phyloP scores from a whole-genome alignment of 2,797 vertebrate species.

The Onychomys arenicola region DNA sequence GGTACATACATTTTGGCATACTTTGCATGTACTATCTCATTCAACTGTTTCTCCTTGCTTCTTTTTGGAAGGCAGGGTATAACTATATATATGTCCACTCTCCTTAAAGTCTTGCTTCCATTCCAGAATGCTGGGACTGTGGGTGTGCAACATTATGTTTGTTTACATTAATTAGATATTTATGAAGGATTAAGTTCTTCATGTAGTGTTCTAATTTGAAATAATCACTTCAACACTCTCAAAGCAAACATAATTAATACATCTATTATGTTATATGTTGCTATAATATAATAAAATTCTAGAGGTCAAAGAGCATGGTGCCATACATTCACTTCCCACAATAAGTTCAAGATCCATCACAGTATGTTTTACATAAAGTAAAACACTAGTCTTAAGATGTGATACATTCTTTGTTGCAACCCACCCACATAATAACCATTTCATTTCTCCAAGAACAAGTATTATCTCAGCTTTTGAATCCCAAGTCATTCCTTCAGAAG shows the following conservation, averaged over 20 bases:
- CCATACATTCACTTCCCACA: background rate
- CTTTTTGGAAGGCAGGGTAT: background rate
- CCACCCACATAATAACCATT: background rate
- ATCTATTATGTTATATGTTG: background rate
- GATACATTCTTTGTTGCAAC: background rate
- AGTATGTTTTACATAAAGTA: background rate
- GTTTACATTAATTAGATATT: background rate
- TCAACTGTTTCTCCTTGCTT: background rate
- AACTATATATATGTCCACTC: background rate
- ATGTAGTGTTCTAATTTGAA: background rate
- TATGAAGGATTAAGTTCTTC: background rate
- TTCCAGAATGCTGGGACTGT: background rate
- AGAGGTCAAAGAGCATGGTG: background rate
- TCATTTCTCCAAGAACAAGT: background rate
- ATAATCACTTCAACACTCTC: background rate
- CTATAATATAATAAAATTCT: background rate
- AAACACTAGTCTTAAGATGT: background rate
- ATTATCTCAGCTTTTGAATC: background rate
- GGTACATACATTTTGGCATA: background rate
- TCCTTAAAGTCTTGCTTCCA: background rate
- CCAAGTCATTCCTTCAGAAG: background rate
- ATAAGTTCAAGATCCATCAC: background rate
- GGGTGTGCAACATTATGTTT: background rate
- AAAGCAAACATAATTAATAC: background rate
- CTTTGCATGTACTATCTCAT: background rate